Percentiles rank a stretch among this genome's conserved stretches.
phyloP scores from a whole-genome alignment of 2,797 vertebrate genomes.

The Propithecus deckenii region DNA sequence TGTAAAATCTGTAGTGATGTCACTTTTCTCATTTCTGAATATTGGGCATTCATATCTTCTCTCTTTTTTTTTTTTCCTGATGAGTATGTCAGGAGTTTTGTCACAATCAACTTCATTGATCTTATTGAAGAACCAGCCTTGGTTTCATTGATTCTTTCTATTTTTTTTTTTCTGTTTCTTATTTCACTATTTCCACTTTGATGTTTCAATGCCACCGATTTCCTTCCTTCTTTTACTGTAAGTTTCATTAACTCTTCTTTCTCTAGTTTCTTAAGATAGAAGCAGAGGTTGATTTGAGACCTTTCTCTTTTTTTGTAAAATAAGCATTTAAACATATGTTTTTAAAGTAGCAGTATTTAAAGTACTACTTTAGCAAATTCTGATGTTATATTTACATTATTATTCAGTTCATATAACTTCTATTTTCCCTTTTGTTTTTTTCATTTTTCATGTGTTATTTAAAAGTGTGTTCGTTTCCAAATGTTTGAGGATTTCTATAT shows the following conservation, averaged over 20 bases:
- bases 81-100: neutral
- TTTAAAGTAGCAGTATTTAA: neutral
- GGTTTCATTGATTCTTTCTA: neutral
- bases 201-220: neutral
- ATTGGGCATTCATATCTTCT: neutral
- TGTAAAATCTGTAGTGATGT: neutral
- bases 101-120: neutral
- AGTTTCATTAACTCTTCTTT: neutral
- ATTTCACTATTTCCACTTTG: neutral
- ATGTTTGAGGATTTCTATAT: neutral
- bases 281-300: neutral
- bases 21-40: neutral
- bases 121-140: neutral
- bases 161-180: neutral
- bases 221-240: neutral
- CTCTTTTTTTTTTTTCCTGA: neutral
- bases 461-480: neutral
- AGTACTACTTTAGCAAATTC: neutral
- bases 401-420: neutral
- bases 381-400: neutral
- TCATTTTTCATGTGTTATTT: neutral
- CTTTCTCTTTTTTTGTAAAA: neutral
- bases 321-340: neutral
- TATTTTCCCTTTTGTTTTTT: neutral
- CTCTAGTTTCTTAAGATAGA: neutral